Percentiles rank a stretch among this genome's conserved stretches.
Evolutionary conservation across 2,113 vertebrate species (phyloP).

Genomic region (Pygoscelis antarcticus): DNA sequence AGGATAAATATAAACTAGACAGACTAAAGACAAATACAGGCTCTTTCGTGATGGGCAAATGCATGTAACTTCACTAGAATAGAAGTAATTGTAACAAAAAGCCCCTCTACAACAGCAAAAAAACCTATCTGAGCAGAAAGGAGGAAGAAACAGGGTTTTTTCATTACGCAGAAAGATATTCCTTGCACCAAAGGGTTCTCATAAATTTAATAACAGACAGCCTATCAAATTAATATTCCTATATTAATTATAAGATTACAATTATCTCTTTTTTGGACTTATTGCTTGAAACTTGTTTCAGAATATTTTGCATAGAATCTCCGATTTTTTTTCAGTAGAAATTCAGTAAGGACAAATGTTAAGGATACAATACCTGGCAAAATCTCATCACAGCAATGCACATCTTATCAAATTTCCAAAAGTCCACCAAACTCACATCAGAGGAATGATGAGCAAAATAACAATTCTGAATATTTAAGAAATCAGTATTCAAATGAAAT

Average conservation of each 20-base stretch:
- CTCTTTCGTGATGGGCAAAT: not conserved
- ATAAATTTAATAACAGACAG: not conserved
- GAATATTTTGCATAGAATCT: not conserved
- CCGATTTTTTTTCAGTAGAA: not conserved
- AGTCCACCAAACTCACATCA: not conserved
- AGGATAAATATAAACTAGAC: not conserved
- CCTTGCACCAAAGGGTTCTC: not conserved
- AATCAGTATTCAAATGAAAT: not conserved
- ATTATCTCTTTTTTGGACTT: not conserved
- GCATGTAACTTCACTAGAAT: not conserved
- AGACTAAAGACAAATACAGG: not conserved
- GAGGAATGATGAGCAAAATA: not conserved
- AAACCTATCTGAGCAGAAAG: not conserved
- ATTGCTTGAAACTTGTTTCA: not conserved
- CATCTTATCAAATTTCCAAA: not conserved
- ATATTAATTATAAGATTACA: not conserved
- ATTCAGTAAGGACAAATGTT: not conserved
- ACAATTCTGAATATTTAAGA: not conserved
- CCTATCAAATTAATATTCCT: not conserved
- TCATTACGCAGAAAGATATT: not conserved
- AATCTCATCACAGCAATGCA: not conserved
- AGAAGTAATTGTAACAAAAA: not conserved
- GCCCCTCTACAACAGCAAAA: not conserved
- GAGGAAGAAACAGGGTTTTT: not conserved
- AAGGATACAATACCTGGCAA: not conserved